A percentile compares a stretch with the other conserved stretches of the same genome.
Conservation (phyloP, 2,113 vertebrate species). For the Lethenteron reissneri region DNA sequence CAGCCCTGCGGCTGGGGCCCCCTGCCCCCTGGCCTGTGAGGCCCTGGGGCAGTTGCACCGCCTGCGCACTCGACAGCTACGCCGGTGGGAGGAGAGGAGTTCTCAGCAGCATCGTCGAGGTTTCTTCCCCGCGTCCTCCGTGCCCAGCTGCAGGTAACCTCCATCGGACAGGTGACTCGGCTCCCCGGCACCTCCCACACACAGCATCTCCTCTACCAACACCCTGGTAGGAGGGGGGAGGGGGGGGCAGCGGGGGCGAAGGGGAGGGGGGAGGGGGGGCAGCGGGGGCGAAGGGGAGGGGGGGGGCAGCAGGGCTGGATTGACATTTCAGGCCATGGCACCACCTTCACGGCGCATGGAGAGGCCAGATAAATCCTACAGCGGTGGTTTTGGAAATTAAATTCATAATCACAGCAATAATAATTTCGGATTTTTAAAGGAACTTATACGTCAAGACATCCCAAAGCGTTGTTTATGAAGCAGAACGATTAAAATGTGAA, state of each 20-base stretch:
- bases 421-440: too few species aligned
- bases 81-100: too few species aligned
- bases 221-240: not conserved
- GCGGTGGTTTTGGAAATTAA: not conserved
- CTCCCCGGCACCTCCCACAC: not conserved
- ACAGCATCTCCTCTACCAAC: not conserved
- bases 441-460: too few species aligned
- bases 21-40: too few species aligned
- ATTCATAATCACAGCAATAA: too few species aligned
- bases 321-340: not conserved
- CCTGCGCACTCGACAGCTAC: too few species aligned
- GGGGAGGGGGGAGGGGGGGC: not conserved
- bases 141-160: not conserved
- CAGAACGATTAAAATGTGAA: too few species aligned
- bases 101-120: slow-evolving; percentile 1
- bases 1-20: too few species aligned
- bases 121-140: slow-evolving; percentile 3
- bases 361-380: not conserved
- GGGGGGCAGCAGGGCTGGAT: not conserved
- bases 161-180: not conserved
- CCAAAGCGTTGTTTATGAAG: too few species aligned
- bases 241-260: not conserved
- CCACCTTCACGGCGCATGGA: not conserved
- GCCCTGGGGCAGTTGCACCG: too few species aligned
- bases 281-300: not conserved